A percentile compares a stretch with the other conserved stretches of the same genome.
phyloP scores from a whole-genome alignment of 2,113 vertebrate genomes.

The Herpetotheres cachinnans region DNA sequence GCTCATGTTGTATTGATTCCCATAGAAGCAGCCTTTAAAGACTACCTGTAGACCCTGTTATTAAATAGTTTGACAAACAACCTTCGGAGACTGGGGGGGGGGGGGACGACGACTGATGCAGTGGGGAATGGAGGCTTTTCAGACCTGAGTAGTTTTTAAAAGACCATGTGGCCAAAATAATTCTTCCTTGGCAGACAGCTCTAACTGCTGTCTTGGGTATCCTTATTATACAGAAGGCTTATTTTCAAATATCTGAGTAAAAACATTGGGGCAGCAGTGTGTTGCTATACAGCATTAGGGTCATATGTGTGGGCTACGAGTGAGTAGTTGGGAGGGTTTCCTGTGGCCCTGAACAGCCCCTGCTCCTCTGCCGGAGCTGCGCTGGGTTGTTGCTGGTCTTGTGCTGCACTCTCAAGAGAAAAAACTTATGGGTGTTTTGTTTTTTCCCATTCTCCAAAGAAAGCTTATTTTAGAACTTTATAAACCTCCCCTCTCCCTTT shows the following conservation, averaged over 20 bases:
- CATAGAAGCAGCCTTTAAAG: neutral
- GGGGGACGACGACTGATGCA: neutral
- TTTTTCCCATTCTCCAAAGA: neutral
- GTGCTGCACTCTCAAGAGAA: neutral
- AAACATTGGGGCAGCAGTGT: neutral
- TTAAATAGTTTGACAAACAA: neutral
- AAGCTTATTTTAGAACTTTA: neutral
- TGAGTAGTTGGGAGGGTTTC: neutral
- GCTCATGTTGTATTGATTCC: rapidly evolving
- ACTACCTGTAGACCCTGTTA: rapidly evolving
- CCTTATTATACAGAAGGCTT: neutral
- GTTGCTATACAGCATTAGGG: rapidly evolving
- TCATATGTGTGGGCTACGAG: rapidly evolving
- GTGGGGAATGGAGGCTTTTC: neutral
- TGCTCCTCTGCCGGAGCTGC: rapidly evolving
- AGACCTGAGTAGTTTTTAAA: neutral
- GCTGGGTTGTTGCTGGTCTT: neutral
- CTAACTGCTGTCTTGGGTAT: neutral
- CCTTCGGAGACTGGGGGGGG: neutral
- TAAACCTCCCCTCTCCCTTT: neutral
- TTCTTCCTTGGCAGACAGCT: neutral
- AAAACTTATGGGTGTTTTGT: rapidly evolving
- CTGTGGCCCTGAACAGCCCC: neutral
- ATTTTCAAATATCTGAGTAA: neutral
- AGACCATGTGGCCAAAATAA: neutral